Evolutionary conservation across 2,797 vertebrate genomes (phyloP).

Genomic region (Pseudochaenichthys georgianus): DNA sequence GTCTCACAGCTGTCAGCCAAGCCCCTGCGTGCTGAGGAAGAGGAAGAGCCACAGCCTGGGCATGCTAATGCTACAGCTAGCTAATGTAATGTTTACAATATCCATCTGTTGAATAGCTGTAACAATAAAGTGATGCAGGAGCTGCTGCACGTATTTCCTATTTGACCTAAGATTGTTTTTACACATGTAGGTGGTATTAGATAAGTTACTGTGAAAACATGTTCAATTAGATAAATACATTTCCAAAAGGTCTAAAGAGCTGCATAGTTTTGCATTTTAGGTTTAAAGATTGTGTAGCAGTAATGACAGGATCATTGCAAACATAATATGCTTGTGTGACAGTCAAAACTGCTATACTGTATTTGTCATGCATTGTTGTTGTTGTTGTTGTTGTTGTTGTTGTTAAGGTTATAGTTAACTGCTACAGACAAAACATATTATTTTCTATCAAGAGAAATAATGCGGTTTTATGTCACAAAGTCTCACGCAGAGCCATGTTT

Average conservation of each 20-base stretch:
- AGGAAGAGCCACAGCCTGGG: conserved; percentile 59
- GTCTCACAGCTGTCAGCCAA: conserved; percentile 85
- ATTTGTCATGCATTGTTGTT: background rate
- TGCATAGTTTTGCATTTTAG: background rate
- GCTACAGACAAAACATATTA: background rate
- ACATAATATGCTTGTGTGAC: conserved; percentile 4
- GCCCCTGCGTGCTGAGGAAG: conserved; percentile 65
- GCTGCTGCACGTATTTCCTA: conserved; percentile 7
- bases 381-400: background rate
- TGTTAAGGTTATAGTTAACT: background rate
- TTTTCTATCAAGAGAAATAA: background rate
- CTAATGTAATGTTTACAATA: conserved; percentile 58
- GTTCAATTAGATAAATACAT: background rate
- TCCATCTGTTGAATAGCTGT: conserved; percentile 37
- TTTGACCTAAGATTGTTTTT: conserved; percentile 18
- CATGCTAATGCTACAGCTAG: conserved; percentile 46
- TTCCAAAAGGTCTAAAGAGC: background rate
- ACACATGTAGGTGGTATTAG: conserved; percentile 3
- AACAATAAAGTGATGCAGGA: conserved; percentile 13
- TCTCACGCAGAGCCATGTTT: conserved; percentile 54
- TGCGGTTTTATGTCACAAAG: conserved; percentile 11
- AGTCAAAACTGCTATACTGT: conserved; percentile 1
- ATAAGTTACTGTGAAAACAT: conserved; percentile 36
- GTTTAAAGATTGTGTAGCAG: background rate
- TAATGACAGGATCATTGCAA: background rate